Evolutionary conservation across 2,797 vertebrate species (phyloP), one percentile per base, ranked within the genome.

Genomic region (Poecilia wingei): DNA sequence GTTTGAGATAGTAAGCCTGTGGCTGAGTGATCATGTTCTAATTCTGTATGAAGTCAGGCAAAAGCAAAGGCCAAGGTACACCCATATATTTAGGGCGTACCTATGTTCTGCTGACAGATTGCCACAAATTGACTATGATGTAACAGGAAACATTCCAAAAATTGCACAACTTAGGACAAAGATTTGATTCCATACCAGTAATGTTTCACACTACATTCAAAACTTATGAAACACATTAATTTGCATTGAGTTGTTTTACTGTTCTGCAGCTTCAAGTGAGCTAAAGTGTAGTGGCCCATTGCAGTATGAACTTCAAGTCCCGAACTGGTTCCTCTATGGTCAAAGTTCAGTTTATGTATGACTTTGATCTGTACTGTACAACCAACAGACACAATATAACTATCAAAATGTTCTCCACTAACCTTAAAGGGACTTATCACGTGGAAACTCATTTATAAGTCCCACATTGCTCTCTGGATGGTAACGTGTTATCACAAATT

Each of bases 31-130:
- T 31, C 20, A 31, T 46, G 18, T 8, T 22, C n/a, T 55, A 31
- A 12, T 53, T 3, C 20, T 25, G 49, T 16, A 25, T 43, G 39
- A 59, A 46, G 43, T 70, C 68, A 70, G 43, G 1, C n/a, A 12
- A 70, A 43, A 46, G 68, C n/a, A 28, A 70, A 28, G 41, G 20
- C 66, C 66, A 43, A 69, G 66, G 66, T 25, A 69, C 64, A 43
- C 66, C 68, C 68, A 46, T 14, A 28, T 6, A 46, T 16, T 28
- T 14, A 28, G 25, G 41, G n/a, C 18, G 68, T 70, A 70, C 41
- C 68, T 68, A 68, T 39, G 64, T 68, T 41, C 64, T 70, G 25
- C 13, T 46, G 12, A 70, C 25, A 69, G 39, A 13, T 69, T 45
- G 2, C 41, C 41, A 69, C 41, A 70, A 70, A n/a, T 45, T 70